Base-by-base conservation (phyloP, 2,888 invertebrate genomes). In the Erebia epiphron region DNA sequence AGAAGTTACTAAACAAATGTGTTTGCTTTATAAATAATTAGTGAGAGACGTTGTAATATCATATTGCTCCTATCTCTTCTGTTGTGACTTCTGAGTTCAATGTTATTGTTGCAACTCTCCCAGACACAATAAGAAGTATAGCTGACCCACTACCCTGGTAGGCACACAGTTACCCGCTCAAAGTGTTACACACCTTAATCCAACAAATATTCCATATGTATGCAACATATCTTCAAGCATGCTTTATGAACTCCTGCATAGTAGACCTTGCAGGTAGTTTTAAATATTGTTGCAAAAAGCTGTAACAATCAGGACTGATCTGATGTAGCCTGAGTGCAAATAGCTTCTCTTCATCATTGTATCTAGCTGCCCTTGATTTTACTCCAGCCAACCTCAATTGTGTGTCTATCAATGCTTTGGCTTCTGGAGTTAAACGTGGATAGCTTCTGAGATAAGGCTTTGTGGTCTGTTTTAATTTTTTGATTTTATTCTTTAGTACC, bases 241-340 rank as follows among this genome's bases (percentile, higher is more conserved):
- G 13, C 14, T 49, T 49, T 14, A 14, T 0, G 14, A 49, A 14
- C 2, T 2, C 49, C 2, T 14, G 16, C 52, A 52, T 16, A 16
- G 52, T 52, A 52, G 8, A 16, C 8, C 16, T 52, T 0, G 1
- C 16, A 52, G 58, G 58, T 58, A 58, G 7, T 35, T 58, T 26
- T 35, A 58, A 13, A 14, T 35, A 35, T 35, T 35, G 26, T 35
- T 58, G 35, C 21, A 58, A 58, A 58, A 35, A 35, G 35, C 58
- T 21, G 7, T 58, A 58, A n/a, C 35, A 14, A n/a, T 26, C 58
- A 35, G 14, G 58, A 14, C 58, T 58, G 26, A 58, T 58, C 14
- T 58, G 26, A 35, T 58, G 35, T 58, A 58, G 35, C 9, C 14
- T 58, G 35, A 26, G 35, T 35, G 58, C 58, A 35, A 58, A 58